Evolutionary conservation across 1,140 invertebrate species (phyloP).

Genomic region (Drosophila ironensis): DNA sequence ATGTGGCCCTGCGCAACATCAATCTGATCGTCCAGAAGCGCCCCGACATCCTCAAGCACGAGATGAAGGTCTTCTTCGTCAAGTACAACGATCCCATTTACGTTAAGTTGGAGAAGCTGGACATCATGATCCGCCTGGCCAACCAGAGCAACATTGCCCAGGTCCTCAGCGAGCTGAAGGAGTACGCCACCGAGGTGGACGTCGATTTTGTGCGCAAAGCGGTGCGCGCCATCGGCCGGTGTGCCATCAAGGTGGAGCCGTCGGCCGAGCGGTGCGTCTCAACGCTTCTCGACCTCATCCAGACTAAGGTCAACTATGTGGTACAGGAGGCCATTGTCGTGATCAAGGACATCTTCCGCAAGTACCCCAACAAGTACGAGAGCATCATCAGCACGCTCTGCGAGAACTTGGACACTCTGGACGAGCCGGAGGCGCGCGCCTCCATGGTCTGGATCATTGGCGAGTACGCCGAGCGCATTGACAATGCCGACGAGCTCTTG

Average conservation of each 20-base stretch:
- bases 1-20: slow-evolving; percentile 98
- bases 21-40: slow-evolving; percentile 99
- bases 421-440: slow-evolving; percentile 99
- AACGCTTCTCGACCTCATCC: slow-evolving; percentile 99
- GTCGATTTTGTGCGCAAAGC: slow-evolving; percentile 99
- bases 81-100: slow-evolving; percentile 99
- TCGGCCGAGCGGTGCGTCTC: slow-evolving; percentile 99
- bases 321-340: slow-evolving; percentile 99
- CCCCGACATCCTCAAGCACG: slow-evolving; percentile 99
- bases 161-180: slow-evolving; percentile 98
- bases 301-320: slow-evolving; percentile 99
- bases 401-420: slow-evolving; percentile 99
- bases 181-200: slow-evolving; percentile 99
- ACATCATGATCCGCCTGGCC: slow-evolving; percentile 99
- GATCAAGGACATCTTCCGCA: slow-evolving; percentile 99
- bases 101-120: slow-evolving; percentile 99
- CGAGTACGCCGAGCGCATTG: slow-evolving; percentile 99
- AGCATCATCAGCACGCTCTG: slow-evolving; percentile 99
- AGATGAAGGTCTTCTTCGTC: slow-evolving; percentile 99
- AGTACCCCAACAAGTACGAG: slow-evolving; percentile 99
- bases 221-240: slow-evolving; percentile 98
- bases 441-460: slow-evolving; percentile 99
- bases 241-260: slow-evolving; percentile 99
- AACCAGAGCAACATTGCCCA: slow-evolving; percentile 99
- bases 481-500: slow-evolving; percentile 99